These are phyloP conservation scores for Drosophila recens DNA, from an alignment of 2,888 invertebrate genomes.

Conservation along the genomic window DNA sequence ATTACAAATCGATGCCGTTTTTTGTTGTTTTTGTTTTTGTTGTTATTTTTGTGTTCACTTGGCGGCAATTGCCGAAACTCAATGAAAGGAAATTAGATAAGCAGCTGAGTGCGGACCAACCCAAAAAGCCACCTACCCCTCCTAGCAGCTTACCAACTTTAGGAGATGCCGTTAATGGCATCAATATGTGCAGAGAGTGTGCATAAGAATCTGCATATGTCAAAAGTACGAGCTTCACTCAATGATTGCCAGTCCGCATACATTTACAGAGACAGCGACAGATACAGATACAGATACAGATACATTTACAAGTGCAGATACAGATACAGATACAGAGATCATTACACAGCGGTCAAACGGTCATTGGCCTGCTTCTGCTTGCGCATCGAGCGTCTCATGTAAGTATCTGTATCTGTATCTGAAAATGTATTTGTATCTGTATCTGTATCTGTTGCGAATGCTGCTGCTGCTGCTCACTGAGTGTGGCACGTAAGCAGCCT, in stretches of 20 bases:
- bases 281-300: too few relatives aligned
- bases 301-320: slow-evolving; percentile 10
- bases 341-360: slow-evolving; percentile 80
- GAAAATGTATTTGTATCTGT: slow-evolving; percentile 16
- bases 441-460: slow-evolving; percentile 33
- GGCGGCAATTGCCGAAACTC: slow-evolving; percentile 58
- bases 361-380: slow-evolving; percentile 74
- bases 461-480: slow-evolving; percentile 43
- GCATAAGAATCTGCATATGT: slow-evolving; percentile 67
- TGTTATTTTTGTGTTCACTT: neutral
- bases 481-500: slow-evolving; percentile 74
- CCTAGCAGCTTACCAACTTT: neutral
- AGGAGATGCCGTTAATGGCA: slow-evolving; percentile 51
- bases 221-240: slow-evolving; percentile 21
- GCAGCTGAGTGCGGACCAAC: slow-evolving; percentile 1
- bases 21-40: neutral
- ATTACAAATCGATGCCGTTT: slow-evolving; percentile 40
- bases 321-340: slow-evolving; percentile 52
- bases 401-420: slow-evolving; percentile 31
- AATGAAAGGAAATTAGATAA: slow-evolving; percentile 72
- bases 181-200: slow-evolving; percentile 22
- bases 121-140: neutral
- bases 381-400: slow-evolving; percentile 47
- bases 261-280: neutral
- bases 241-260: slow-evolving; percentile 33